phyloP scores from a whole-genome alignment of 2,113 vertebrate genomes.

The Rhinoderma darwinii region DNA sequence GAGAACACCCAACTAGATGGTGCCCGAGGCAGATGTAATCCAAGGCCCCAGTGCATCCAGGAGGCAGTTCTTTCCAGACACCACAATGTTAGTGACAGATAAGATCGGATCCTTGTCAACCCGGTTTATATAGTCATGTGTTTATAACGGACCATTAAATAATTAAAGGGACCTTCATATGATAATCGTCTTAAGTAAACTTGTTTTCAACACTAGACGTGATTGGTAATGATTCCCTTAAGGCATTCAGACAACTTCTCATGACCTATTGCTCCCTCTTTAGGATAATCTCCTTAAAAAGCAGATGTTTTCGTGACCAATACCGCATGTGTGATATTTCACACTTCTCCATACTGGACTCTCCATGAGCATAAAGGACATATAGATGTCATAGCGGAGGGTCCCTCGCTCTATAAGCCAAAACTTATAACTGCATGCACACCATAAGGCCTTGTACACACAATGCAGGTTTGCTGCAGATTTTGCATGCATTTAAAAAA shows the following conservation, averaged over 20 bases:
- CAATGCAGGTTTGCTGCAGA: no score
- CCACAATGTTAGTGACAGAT: neutral
- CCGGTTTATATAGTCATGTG: neutral
- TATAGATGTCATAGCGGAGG: neutral
- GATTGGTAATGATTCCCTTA: neutral
- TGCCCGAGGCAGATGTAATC: neutral
- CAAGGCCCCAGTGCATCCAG: neutral
- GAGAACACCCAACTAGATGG: neutral
- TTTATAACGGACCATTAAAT: neutral
- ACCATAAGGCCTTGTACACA: no score
- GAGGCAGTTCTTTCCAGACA: neutral
- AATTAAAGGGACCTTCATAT: neutral
- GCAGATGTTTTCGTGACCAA: neutral
- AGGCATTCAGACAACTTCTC: neutral
- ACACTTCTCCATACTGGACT: neutral
- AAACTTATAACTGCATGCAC: no score
- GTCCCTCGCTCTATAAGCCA: no score
- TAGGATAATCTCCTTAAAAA: neutral
- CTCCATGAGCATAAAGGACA: neutral
- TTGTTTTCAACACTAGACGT: neutral
- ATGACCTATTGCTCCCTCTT: constrained; percentile 26
- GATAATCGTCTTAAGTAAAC: neutral
- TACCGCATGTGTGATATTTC: neutral
- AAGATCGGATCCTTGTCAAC: neutral
- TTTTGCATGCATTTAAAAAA: no score